phyloP scores from a whole-genome alignment of 2,113 vertebrate species.

The Eidolon helvum region DNA sequence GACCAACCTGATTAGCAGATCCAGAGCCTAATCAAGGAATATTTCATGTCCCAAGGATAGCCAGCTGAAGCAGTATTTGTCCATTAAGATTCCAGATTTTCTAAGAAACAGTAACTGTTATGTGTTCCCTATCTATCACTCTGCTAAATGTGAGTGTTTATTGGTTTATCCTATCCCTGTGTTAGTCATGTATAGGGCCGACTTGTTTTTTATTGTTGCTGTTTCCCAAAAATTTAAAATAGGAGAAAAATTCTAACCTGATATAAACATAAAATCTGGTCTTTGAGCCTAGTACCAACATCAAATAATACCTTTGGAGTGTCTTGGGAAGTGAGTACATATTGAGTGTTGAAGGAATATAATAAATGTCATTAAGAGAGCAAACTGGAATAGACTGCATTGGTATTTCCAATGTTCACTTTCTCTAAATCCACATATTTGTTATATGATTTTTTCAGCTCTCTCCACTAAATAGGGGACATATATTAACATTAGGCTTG shows the following conservation, averaged over 20 bases:
- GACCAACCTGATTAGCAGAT: background rate
- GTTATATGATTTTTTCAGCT: background rate
- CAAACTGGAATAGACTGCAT: background rate
- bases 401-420: background rate
- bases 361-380: background rate
- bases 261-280: background rate
- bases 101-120: background rate
- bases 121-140: background rate
- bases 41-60: background rate
- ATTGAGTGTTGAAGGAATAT: background rate
- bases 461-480: background rate
- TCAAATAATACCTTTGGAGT: background rate
- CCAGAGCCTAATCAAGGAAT: background rate
- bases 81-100: background rate
- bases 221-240: background rate
- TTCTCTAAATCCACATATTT: background rate
- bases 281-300: background rate
- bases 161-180: background rate
- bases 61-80: background rate
- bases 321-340: background rate
- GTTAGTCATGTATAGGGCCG: background rate
- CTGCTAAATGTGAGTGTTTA: background rate
- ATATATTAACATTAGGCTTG: background rate
- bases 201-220: background rate
- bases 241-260: background rate